Conservation (phyloP, 2,113 vertebrate species). For the Seriola rivoliana region DNA sequence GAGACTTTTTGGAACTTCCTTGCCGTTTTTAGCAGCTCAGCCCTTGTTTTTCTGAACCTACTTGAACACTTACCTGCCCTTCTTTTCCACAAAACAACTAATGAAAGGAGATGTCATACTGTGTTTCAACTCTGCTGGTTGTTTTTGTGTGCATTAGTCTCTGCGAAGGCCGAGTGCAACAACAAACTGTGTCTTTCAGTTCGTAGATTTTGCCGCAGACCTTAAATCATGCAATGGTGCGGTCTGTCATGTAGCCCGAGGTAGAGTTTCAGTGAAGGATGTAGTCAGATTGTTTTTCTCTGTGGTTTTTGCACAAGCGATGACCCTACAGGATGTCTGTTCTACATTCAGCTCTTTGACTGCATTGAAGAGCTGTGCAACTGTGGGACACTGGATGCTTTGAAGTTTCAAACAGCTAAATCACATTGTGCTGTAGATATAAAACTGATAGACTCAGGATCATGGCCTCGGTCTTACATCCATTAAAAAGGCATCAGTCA, state of each 20-base stretch:
- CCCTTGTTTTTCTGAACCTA: not conserved
- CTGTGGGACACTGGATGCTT: not conserved
- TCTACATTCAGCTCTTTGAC: constrained; percentile 22
- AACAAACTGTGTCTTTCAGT: constrained; percentile 6
- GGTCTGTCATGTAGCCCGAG: constrained; percentile 33
- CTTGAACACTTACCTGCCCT: not conserved
- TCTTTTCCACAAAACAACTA: not conserved
- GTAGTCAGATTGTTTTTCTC: constrained; percentile 39
- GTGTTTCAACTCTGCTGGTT: constrained; percentile 24
- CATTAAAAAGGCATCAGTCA: constrained; percentile 3
- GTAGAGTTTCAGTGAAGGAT: constrained; percentile 19
- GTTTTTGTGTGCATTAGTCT: constrained; percentile 14
- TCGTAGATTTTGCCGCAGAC: constrained; percentile 21
- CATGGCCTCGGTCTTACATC: constrained; percentile 13
- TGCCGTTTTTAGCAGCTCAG: too few relatives aligned
- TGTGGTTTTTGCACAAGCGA: constrained; percentile 19
- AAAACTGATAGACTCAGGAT: constrained; percentile 3
- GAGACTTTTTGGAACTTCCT: not conserved
- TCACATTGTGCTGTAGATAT: constrained; percentile 22
- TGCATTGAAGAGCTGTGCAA: constrained; percentile 26
- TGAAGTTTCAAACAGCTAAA: constrained; percentile 36
- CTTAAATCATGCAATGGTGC: constrained; percentile 35
- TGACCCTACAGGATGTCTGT: constrained; percentile 8
- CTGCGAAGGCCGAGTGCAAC: not conserved
- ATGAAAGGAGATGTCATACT: constrained; percentile 33